Conservation (phyloP, 2,888 invertebrate genomes). For the Poecilus cupreus region DNA sequence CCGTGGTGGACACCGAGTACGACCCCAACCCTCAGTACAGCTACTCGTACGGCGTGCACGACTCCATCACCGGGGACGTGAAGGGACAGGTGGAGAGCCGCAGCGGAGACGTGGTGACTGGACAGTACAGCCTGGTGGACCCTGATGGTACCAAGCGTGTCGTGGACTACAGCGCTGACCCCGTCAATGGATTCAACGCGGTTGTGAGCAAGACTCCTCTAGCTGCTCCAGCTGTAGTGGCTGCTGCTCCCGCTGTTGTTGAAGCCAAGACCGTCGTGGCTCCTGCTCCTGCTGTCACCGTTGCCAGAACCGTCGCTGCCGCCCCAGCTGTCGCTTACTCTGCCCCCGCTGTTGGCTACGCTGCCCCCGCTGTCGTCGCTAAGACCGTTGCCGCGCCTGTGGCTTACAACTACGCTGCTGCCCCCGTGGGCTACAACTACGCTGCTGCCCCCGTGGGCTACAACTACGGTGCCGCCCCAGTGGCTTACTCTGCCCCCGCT, state of each 20-base stretch:
- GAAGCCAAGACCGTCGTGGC: conserved; percentile 60
- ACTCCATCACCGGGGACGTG: conserved; percentile 76
- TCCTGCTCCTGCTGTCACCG: conserved; percentile 61
- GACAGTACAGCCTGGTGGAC: conserved; percentile 76
- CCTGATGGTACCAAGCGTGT: conserved; percentile 80
- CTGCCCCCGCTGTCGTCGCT: conserved; percentile 33
- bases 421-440: neutral
- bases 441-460: conserved; percentile 64
- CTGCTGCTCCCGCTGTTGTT: conserved; percentile 64
- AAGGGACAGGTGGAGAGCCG: conserved; percentile 79
- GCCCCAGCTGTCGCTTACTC: conserved; percentile 27
- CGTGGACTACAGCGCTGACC: conserved; percentile 78
- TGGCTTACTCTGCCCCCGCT: conserved; percentile 61
- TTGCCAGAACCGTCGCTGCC: conserved; percentile 2
- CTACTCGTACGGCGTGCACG: conserved; percentile 77
- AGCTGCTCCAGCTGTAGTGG: conserved; percentile 62
- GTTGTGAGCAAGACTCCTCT: conserved; percentile 75
- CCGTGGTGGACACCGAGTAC: conserved; percentile 62
- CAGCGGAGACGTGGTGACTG: conserved; percentile 78
- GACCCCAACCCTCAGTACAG: conserved; percentile 74
- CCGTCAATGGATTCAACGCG: conserved; percentile 76
- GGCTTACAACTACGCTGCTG: neutral
- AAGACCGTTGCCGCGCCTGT: neutral
- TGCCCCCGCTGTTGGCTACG: neutral
- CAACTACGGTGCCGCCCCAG: conserved; percentile 62